Base-by-base conservation (phyloP, 2,888 invertebrate species). In the Coenonympha arcania region DNA sequence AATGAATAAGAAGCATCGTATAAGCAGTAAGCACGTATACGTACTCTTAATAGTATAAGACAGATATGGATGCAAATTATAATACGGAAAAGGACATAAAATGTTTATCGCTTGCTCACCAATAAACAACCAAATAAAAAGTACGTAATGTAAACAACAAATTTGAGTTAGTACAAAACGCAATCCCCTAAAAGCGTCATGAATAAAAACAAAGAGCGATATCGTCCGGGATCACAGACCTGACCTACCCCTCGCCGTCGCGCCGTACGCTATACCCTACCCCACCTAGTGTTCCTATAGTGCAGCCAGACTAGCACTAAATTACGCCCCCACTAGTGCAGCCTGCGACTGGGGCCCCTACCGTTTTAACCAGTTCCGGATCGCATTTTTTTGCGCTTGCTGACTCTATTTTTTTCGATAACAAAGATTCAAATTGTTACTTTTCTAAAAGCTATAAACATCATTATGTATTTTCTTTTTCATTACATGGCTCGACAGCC, bases 301-400 rank as follows among this genome's bases (percentile, higher is more conserved):
- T 15, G 53, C 51, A 31, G 56, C 69, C 70, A 75, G 73, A 71
- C 77, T 72, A 65, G 64, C 61, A 69, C 78, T 80, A 74, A 79
- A 80, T 79, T 81, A 80, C 82, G 80, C 78, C 79, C 66, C 66
- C 71, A 71, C 69, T 71, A 70, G 71, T 73, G 41, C 76, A 73
- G 75, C 73, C 75, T 68, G 68, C 69, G 64, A 64, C 51, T 58
- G 52, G 57, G 58, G 59, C 69, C 18, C 9, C 34, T 48, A 36
- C 34, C 34, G 13, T 11, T 19, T 13, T 28, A 19, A 11, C 18
- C 28, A 9, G 37, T 28, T 20, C 8, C 45, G 45, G 45, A 45
- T n/a, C n/a, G n/a, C n/a, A n/a, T n/a, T n/a, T n/a, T n/a, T n/a
- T n/a, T n/a, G n/a, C n/a, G n/a, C n/a, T n/a, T n/a, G n/a, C n/a